Conservation (phyloP, 2,797 vertebrate species). For the Streptopelia turtur region DNA sequence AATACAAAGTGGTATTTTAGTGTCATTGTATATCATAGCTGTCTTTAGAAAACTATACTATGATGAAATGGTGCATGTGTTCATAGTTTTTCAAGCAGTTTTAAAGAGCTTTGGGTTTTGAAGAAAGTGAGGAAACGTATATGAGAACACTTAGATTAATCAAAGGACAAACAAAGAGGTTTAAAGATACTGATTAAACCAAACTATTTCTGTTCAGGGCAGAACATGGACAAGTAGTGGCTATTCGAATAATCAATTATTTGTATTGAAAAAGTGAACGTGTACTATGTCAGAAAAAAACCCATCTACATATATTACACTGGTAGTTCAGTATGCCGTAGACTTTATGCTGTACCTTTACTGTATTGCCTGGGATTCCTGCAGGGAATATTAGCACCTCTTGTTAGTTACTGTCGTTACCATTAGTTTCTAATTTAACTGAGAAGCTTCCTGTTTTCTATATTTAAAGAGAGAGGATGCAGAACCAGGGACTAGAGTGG, state of each 20-base stretch:
- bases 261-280: neutral
- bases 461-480: neutral
- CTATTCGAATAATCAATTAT: neutral
- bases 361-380: neutral
- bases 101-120: neutral
- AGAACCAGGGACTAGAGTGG: neutral
- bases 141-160: neutral
- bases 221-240: neutral
- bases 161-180: neutral
- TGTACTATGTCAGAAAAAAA: neutral
- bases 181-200: neutral
- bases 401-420: neutral
- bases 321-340: neutral
- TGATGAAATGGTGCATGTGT: neutral
- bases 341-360: neutral
- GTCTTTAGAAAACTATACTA: neutral
- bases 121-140: neutral
- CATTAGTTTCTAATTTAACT: neutral
- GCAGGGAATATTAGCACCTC: neutral
- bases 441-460: neutral
- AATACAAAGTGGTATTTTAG: neutral
- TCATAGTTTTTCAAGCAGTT: neutral
- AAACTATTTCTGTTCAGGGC: neutral
- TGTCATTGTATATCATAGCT: neutral
- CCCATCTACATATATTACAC: rapidly evolving